phyloP scores from a whole-genome alignment of 2,113 vertebrate species.

The Rhinopomastus cyanomelas region DNA sequence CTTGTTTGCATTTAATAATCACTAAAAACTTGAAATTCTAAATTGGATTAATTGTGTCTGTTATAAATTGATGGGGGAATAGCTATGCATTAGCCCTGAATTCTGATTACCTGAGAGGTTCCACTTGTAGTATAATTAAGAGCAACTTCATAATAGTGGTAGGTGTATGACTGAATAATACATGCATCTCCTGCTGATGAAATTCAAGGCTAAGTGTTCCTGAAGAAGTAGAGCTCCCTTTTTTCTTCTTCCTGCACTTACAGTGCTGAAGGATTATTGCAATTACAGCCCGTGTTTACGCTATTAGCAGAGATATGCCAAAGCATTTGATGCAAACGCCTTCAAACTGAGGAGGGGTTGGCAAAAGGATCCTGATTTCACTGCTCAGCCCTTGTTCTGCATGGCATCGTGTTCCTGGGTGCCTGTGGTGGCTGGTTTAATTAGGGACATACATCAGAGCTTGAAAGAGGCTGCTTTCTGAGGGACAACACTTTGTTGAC shows the following conservation, averaged over 20 bases:
- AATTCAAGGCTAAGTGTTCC: slow-evolving; percentile 43
- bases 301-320: neutral
- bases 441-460: neutral
- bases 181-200: slow-evolving; percentile 59
- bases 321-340: slow-evolving; percentile 1
- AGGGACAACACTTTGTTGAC: neutral
- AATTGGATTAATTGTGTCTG: slow-evolving; percentile 73
- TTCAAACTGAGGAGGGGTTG: neutral
- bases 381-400: neutral
- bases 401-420: neutral
- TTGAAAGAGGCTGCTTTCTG: neutral
- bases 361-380: neutral
- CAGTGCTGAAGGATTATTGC: slow-evolving; percentile 31
- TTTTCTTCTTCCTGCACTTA: neutral
- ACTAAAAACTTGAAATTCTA: slow-evolving; percentile 63
- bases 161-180: slow-evolving; percentile 67
- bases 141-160: slow-evolving; percentile 55
- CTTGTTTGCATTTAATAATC: slow-evolving; percentile 67
- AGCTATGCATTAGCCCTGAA: slow-evolving; percentile 68
- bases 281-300: slow-evolving; percentile 39
- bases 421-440: neutral
- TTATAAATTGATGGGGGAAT: slow-evolving; percentile 71
- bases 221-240: neutral
- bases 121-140: slow-evolving; percentile 72
- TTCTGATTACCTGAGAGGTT: slow-evolving; percentile 75